phyloP scores from a whole-genome alignment of 2,797 vertebrate species.

The Coccyzus lansbergi region DNA sequence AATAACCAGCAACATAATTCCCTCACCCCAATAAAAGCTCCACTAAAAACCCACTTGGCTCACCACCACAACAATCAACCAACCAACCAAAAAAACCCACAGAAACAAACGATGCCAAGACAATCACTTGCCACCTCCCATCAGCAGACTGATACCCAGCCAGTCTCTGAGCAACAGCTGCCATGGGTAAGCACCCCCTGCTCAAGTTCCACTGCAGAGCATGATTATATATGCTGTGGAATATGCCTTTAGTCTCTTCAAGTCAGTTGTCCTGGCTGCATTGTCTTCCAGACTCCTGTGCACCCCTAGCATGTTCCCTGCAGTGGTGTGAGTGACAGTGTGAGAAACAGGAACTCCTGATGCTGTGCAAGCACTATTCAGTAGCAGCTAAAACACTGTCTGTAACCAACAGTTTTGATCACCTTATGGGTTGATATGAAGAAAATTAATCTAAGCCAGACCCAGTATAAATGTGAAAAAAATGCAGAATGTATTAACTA shows the following conservation, averaged over 20 bases:
- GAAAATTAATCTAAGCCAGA: background rate
- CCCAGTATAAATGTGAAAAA: background rate
- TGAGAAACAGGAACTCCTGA: background rate
- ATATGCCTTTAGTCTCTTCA: accelerated
- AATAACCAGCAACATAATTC: background rate
- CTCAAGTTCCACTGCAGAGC: background rate
- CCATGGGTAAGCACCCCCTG: background rate
- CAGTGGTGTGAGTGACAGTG: too few species aligned
- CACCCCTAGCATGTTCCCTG: accelerated
- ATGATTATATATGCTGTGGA: background rate
- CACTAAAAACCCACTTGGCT: too few species aligned
- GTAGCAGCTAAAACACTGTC: accelerated
- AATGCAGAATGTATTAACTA: background rate
- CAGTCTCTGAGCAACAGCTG: background rate
- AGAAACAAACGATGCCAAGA: background rate
- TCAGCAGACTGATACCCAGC: background rate
- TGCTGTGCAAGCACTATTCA: background rate
- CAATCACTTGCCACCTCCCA: background rate
- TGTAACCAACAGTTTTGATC: background rate
- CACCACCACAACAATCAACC: too few species aligned
- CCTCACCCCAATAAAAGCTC: too few species aligned
- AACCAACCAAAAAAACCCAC: background rate
- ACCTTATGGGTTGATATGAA: background rate
- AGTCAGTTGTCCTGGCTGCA: background rate
- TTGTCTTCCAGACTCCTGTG: background rate